Base-by-base conservation (phyloP, 2,888 invertebrate species). In the Meiosimyza decipiens region DNA sequence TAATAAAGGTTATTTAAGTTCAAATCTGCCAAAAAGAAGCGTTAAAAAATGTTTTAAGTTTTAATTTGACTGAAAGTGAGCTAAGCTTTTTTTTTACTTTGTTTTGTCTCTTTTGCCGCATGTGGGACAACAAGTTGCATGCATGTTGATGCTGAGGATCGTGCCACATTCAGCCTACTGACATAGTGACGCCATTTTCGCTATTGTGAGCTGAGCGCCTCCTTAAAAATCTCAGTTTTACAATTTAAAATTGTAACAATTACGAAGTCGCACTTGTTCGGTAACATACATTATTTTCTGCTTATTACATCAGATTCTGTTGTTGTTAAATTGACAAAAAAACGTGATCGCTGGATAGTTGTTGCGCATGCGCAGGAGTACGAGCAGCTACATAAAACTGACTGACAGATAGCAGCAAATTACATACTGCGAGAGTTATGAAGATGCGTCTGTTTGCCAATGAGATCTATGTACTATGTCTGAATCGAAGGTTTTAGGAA, bases 381-480 rank as follows among this genome's bases (percentile, higher is more conserved):
- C 40, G 40, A 40, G 40, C 40, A 40, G 40, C 40, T 40, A 40
- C 40, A 40, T 40, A 40, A 40, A 40, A 9, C 47, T 33, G 60
- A 40, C 60, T 33, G 47, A 47, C 60, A 62, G 78, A 77, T 76
- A 78, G 75, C 75, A 75, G 76, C 78, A 78, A 78, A 78, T 78
- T 76, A 76, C 74, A 74, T 40, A 40, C 2, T 9, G 66, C 71
- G 51, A 71, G 74, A 70, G 40, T 40, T 75, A 75, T 73, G 73
- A 62, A 62, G 60, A 62, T 62, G 60, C 60, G 16, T 16, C 60
- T 62, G 6, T 33, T 11, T 40, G 11, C 13, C n/a, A 33, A 40
- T 7, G 60, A 59, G 40, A 28, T n/a, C n/a, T 28, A 28, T 11
- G 13, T 60, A 18, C 33, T 40, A 11, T 18, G 18, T 22, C 12